Evolutionary conservation across 2,888 invertebrate genomes (phyloP), one percentile per base, ranked within the genome.

Genomic region (Cephus runcator): DNA sequence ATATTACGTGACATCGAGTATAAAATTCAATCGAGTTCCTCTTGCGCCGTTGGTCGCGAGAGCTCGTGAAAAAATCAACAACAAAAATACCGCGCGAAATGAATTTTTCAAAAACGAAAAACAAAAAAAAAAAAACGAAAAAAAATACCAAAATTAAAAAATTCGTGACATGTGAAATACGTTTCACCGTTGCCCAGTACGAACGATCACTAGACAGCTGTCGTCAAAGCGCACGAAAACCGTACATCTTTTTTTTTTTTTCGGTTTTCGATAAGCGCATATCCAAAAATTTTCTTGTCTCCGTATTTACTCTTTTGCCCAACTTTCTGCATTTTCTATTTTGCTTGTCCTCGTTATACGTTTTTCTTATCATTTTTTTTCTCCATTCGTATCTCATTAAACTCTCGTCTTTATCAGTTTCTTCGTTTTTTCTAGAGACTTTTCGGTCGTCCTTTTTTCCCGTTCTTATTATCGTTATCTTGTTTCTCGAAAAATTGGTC

Each of bases 141-240:
- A 40, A 75, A 77, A 73, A 75, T 34, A 34, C 12, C 71, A 73
- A 76, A 76, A 34, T 23, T 56, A 56, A 56, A 56, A 56, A 56
- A 56, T 56, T 56, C 23, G 9, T 56, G 56, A 56, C 56, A 56
- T 56, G 56, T 56, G 56, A 56, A 23, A 56, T 23, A 56, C 56
- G 56, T 56, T 56, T 56, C 56, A 56, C 56, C 56, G 56, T 56
- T 56, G 35, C 75, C 78, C 78, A 74, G 75, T 77, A 75, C 71
- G 77, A 75, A 77, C 75, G 74, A 69, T 71, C 77, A 77, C 77
- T 77, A 75, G 77, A 75, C 71, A 75, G 77, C 75, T 77, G 23
- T 56, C 74, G 34, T 56, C 84, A 84, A 83, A 76, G 80, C 81
- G 81, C 80, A 84, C 83, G 84, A 83, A 84, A 80, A 84, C 81